Evolutionary conservation across 35 echinoderm and acorn worm genomes (phyloP), one percentile per base, ranked within the genome.

Genomic region (Holothuria glaberrima): DNA sequence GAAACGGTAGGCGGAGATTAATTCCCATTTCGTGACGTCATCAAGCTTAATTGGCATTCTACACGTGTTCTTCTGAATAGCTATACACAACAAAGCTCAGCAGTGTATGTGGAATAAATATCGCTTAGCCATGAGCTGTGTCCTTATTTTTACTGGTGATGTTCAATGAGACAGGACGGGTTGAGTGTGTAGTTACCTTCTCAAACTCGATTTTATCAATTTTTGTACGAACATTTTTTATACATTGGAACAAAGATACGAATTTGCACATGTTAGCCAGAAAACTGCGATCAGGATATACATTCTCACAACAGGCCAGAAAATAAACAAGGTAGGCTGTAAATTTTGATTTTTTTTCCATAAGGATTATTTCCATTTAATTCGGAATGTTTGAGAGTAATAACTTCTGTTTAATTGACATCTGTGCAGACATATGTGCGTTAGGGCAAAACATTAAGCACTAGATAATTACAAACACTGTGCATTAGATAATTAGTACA

Each of bases 41-140:
- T 78, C 50, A 78, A 41, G 38, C 74, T 78, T 78, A 78, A 78
- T 78, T 78, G 74, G 74, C 50, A 78, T 78, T 50, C 74, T 78
- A 78, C 74, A 78, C 74, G 74, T 78, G 74, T 78, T 78, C 74
- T 17, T 38, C 22, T 21, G 74, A 78, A 78, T 78, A 78, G 74
- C 74, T 78, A 48, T 78, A 78, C 74, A 78, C 74, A 78, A 41
- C 74, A 78, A 48, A 48, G 74, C 26, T 78, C 27, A 16, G 74
- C 17, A 14, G 41, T 78, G 50, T 78, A 78, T 48, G 50, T 48
- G 74, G 38, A 25, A 78, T 78, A 78, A 78, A 78, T 78, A 78
- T 45, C 74, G 38, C 27, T 48, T 48, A 78, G 44, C 33, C 36
- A 48, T 1, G 38, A 78, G 74, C 50, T 27, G 36, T 28, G n/a